Base-by-base conservation (phyloP, 2,797 vertebrate genomes). In the Sitta carolinensis region DNA sequence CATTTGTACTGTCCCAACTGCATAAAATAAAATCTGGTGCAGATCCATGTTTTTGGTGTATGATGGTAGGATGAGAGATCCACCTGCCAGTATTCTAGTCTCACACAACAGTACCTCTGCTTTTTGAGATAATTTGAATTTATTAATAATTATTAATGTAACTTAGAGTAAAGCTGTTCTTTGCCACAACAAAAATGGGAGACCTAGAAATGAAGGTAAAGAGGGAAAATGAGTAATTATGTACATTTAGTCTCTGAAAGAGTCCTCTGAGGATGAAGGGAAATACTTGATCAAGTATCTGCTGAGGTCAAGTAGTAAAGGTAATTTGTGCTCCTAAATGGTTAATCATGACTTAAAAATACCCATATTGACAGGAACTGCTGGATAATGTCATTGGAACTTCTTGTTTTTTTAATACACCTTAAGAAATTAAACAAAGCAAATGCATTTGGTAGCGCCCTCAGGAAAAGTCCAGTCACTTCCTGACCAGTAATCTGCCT, bases 391-490 rank as follows among this genome's bases (percentile, higher is more conserved):
- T 95, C 95, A 93, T 79, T 96, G 73, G 76, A 89, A 92, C 82
- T 75, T 91, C 73, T 97, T 97, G 91, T 74, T 87, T 96, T 89
- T 83, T 81, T 86, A 89, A 97, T 96, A 96, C 84, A 97, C 88
- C 90, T 95, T 96, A 97, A 97, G 95, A 96, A 97, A 96, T 95
- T 92, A 97, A 97, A 98, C 98, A 98, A 98, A 98, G 97, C 93
- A 85, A 95, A 96, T 66, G 64, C 40, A 63, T 96, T 97, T 88
- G 89, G 96, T 92, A 91, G 87, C 90, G 94, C 96, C 91, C 97
- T 97, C 97, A 97, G 98, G 98, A 98, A 97, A 97, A 97, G 94
- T 83, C 97, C 90, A 97, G 98, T 98, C 98, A 98, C 98, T 98
- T 98, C 98, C 98, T 98, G 98, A 97, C 61, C 95, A 96, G 96